Base-by-base conservation (phyloP, 2,888 invertebrate genomes). In the Molorchus minor region DNA sequence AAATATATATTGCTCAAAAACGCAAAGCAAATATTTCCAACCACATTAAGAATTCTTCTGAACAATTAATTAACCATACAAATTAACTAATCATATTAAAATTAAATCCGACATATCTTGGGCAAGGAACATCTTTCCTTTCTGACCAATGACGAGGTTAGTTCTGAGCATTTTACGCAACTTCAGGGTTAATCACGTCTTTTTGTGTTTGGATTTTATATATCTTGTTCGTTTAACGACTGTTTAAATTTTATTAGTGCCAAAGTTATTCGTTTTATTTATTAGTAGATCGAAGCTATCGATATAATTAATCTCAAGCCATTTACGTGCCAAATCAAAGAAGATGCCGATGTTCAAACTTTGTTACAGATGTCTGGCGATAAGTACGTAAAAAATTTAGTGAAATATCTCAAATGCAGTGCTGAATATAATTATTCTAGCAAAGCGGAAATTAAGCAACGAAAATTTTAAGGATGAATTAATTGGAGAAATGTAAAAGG, bases 231-330 rank as follows among this genome's bases (percentile, higher is more conserved):
- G 38, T 38, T 36, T 49, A 49, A 38, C 38, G n/a, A 46, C 2
- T 10, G 21, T 20, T 20, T 49, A 49, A 49, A 38, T 49, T 49
- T 25, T 49, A 49, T 49, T 38, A 36, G 21, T 35, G 20, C 36
- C 1, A 13, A 47, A 49, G 36, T 38, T 12, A 36, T 46, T 47
- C 16, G 13, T n/a, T 20, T 44, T 44, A 44, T 44, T 41, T 44
- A 44, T 44, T 13, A 29, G 15, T n/a, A 41, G 41, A 43, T 33
- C 12, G 41, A 19, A 19, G 5, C n/a, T 21, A 43, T 43, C 43
- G 12, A 21, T 21, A 43, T 43, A 43, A 43, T 43, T 43, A 43
- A 43, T 43, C 43, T 43, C 12, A 5, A 3, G 43, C 13, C n/a
- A 43, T 21, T 43, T 43, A 43, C 13, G 12, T 43, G 12, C 2